These are phyloP conservation scores for Nomada lathburiana DNA, from an alignment of 2,888 invertebrate genomes.

Conservation along the genomic window DNA sequence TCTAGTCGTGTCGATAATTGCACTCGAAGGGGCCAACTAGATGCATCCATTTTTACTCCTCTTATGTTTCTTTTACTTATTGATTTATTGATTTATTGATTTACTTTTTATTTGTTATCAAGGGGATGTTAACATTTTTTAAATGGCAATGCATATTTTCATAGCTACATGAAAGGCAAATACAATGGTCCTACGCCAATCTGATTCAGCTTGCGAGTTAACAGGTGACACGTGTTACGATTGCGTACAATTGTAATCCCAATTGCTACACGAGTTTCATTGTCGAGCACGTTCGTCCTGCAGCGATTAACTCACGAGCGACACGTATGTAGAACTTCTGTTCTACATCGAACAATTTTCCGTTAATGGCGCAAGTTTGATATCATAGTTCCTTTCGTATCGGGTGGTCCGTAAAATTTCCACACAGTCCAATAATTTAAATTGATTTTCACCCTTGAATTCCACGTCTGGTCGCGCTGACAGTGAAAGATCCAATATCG, in stretches of 20 bases:
- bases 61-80: background rate
- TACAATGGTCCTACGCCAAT: background rate
- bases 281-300: background rate
- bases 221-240: slow-evolving; percentile 2
- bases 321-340: background rate
- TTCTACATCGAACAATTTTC: background rate
- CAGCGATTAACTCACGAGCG: background rate
- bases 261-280: slow-evolving; percentile 1
- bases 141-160: background rate
- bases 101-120: background rate
- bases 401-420: too few species aligned
- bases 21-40: too few species aligned
- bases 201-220: background rate
- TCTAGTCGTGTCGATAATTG: too few species aligned
- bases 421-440: slow-evolving; percentile 7
- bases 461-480: background rate
- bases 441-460: slow-evolving; percentile 45
- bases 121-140: too few species aligned
- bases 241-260: slow-evolving; percentile 8
- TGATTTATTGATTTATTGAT: background rate
- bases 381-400: too few species aligned
- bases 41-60: too few species aligned
- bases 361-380: too few species aligned
- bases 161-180: background rate
- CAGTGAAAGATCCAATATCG: slow-evolving; percentile 42